Percentiles rank a stretch among this genome's conserved stretches.
Conservation (phyloP, 2,113 vertebrate genomes). For the Acanthochromis polyacanthus region DNA sequence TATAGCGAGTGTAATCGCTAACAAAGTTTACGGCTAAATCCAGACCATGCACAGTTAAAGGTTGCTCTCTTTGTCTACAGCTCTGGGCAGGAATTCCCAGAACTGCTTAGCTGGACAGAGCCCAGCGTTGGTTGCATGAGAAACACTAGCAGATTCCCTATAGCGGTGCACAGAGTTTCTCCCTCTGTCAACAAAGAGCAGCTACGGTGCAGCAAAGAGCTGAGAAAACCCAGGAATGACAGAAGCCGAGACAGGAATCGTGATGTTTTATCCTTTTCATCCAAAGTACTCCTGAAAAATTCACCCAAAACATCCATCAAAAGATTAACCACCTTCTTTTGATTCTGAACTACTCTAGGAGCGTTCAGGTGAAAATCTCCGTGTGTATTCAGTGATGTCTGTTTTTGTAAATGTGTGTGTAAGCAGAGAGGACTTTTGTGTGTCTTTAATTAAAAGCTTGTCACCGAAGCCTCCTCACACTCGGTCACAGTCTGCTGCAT, state of each 20-base stretch:
- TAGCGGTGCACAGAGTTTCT: conserved; percentile 32
- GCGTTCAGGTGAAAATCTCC: conserved; percentile 13
- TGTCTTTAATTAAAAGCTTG: conserved; percentile 66
- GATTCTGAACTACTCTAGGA: background rate
- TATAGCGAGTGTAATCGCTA: conserved; percentile 6
- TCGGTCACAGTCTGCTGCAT: conserved; percentile 47
- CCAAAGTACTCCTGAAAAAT: conserved; percentile 11
- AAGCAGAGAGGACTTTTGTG: conserved; percentile 29
- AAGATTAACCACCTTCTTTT: conserved; percentile 15
- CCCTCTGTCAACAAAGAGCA: conserved; percentile 50
- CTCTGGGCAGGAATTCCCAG: conserved; percentile 56
- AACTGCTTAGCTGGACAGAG: conserved; percentile 53
- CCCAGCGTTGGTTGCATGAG: conserved; percentile 42
- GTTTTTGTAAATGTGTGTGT: conserved; percentile 35
- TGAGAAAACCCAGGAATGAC: conserved; percentile 42
- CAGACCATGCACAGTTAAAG: conserved; percentile 25
- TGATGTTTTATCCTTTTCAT: conserved; percentile 33
- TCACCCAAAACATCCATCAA: conserved; percentile 49
- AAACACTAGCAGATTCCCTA: conserved; percentile 49
- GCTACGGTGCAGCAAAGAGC: conserved; percentile 41
- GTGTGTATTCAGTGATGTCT: conserved; percentile 19
- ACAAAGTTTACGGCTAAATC: conserved; percentile 26
- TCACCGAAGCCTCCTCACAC: conserved; percentile 39
- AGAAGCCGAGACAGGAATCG: conserved; percentile 23
- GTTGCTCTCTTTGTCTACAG: conserved; percentile 40